Evolutionary conservation across 2,888 invertebrate genomes (phyloP).

Genomic region (Gymnosoma rotundatum): DNA sequence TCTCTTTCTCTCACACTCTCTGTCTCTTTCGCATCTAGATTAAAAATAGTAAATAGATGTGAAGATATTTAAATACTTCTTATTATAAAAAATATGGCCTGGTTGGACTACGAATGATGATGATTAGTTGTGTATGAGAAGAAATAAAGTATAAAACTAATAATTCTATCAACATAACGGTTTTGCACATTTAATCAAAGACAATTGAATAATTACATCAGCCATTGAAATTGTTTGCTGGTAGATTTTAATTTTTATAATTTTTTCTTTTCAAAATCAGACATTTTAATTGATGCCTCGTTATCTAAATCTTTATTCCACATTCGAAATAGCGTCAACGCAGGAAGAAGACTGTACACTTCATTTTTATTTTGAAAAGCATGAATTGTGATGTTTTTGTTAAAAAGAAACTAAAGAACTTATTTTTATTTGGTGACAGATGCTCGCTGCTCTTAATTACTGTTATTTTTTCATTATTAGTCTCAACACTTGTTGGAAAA

Average conservation of each 20-base stretch:
- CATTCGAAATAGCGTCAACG: slow-evolving; percentile 60
- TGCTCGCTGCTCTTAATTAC: slow-evolving; percentile 52
- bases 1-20: neutral
- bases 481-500: slow-evolving; percentile 58
- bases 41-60: neutral
- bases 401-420: slow-evolving; percentile 1
- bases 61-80: slow-evolving; percentile 32
- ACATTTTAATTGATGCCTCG: slow-evolving; percentile 56
- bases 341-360: slow-evolving; percentile 41
- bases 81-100: slow-evolving; percentile 31
- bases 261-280: slow-evolving; percentile 32
- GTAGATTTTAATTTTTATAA: slow-evolving; percentile 39
- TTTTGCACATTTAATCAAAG: slow-evolving; percentile 79
- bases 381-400: slow-evolving; percentile 9
- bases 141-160: slow-evolving; percentile 41
- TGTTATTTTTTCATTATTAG: slow-evolving; percentile 42
- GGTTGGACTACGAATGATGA: slow-evolving; percentile 47
- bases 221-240: slow-evolving; percentile 41
- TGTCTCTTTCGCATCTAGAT: neutral
- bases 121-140: slow-evolving; percentile 43
- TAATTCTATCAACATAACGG: slow-evolving; percentile 31
- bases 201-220: slow-evolving; percentile 77
- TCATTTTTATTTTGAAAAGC: slow-evolving; percentile 30
- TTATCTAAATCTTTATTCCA: slow-evolving; percentile 33
- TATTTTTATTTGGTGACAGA: slow-evolving; percentile 52